phyloP scores from a whole-genome alignment of 2,113 vertebrate species.

The Thalassoma bifasciatum region DNA sequence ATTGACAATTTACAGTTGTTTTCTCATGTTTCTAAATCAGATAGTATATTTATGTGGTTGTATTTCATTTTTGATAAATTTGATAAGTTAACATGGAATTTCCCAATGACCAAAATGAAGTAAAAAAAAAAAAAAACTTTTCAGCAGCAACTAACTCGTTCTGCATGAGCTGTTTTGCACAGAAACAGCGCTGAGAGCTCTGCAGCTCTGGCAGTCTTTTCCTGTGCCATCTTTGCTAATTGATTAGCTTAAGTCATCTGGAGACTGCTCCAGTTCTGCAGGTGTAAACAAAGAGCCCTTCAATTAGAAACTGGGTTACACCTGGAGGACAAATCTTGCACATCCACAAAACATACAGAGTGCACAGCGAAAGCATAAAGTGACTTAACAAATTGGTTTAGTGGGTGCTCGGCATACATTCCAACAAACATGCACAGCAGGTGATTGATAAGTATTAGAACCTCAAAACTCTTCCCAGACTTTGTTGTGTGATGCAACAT shows the following conservation, averaged over 20 bases:
- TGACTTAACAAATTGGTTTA: constrained; percentile 56
- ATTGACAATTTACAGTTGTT: too few species aligned
- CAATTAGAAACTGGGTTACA: constrained; percentile 76
- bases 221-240: constrained; percentile 64
- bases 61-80: too few species aligned
- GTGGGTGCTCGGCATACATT: constrained; percentile 49
- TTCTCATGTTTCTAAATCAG: too few species aligned
- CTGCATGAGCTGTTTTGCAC: constrained; percentile 8
- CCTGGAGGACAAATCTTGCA: constrained; percentile 68
- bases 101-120: constrained; percentile 19
- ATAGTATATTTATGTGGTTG: not conserved
- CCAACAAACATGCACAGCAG: constrained; percentile 41
- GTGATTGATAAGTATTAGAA: constrained; percentile 59
- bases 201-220: constrained; percentile 44
- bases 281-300: constrained; percentile 75
- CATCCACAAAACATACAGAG: constrained; percentile 32
- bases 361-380: constrained; percentile 21
- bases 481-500: constrained; percentile 52
- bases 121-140: not conserved
- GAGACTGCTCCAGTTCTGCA: constrained; percentile 69
- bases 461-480: constrained; percentile 47
- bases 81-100: too few species aligned
- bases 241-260: constrained; percentile 74
- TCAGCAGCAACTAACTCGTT: not conserved
- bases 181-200: constrained; percentile 23